Evolutionary conservation across 2,888 invertebrate genomes (phyloP), one percentile per base, ranked within the genome.

Genomic region (Rhorus exstirpatorius): DNA sequence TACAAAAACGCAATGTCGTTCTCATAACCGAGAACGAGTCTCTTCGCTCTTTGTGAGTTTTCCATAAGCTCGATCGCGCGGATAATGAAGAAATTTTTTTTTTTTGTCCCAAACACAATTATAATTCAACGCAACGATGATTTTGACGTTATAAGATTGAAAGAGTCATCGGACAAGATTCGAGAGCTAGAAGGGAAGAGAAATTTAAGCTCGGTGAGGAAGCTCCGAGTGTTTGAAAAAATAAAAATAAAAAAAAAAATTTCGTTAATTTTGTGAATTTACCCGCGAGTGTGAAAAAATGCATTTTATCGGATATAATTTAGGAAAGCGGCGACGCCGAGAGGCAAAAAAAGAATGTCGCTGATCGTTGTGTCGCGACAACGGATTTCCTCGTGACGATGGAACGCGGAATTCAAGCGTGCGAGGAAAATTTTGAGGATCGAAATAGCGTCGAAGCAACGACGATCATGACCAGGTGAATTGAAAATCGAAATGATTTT

Each of bases 391-490:
- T 79, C 8, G 10, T 70, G 1, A 86, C 41, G 7, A 8, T 44
- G 3, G 87, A 89, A 44, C 79, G 84, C 0, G 85, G 80, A 17
- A 70, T 84, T 21, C 88, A 89, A 63, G 72, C 83, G n/a, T 90
- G 90, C 51, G 85, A 86, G 17, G 78, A 60, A 31, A 86, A 89
- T 83, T 77, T 88, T 35, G 86, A 87, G 38, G 78, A 83, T 51
- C 81, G 81, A 49, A 86, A 84, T 19, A 81, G 76, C 17, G 4
- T 38, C 10, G 86, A 88, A 49, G 81, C 87, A 21, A 87, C 87
- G 4, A 86, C 88, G 24, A 85, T 86, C n/a, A 87, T 91, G 44
- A 90, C 90, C 7, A 89, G 88, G 91, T 90, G 82, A 3, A 86
- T 78, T 71, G 10, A 53, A 41, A 17, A 26, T 31, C 14, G 7